Base-by-base conservation (phyloP, 2,797 vertebrate genomes). In the Coilia nasus region DNA sequence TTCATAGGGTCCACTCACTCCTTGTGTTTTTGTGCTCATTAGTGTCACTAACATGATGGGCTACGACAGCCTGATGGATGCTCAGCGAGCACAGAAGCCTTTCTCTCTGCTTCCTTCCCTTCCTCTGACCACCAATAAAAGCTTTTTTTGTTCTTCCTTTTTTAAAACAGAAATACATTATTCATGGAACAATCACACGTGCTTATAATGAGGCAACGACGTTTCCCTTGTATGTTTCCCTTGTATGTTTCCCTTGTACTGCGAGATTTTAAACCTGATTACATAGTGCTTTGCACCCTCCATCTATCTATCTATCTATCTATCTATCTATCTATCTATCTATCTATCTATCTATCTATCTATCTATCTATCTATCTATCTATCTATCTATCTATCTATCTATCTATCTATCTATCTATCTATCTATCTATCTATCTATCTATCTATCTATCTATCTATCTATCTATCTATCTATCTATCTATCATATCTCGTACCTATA, bases 291-390 rank as follows among this genome's bases (percentile, higher is more conserved):
- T 75, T 71, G 64, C 10, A 75, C 28, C 67, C 28, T 28, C 12
- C 2, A 15, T 75, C 28, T 15, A 15, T 17, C 25, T 71, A 3
- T 71, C 25, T 71, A 31, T 81, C 23, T 75, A 75, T 81, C 17
- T 81, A 46, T 81, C 15, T 81, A 44, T 46, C 35, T 81, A 21
- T 81, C 23, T 67, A 67, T 67, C 25, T 67, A 67, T 67, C 64
- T 67, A 25, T 62, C 59, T 62, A 60, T 25, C 0, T 62, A 62
- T 25, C n/a, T 62, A 9, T 62, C 11, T 25, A 0, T 62, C 9
- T 62, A 11, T 41, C 2, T 41, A 62, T 62, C n/a, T 62, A 25
- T 11, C 1, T 23, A 23, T n/a, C 10, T 11, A 25, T 9, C 14
- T 12, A 54, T 54, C 6, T 15, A 54, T 41, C 2, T 41, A 41